Base-by-base conservation (phyloP, 2,113 vertebrate genomes). In the Nicator chloris region DNA sequence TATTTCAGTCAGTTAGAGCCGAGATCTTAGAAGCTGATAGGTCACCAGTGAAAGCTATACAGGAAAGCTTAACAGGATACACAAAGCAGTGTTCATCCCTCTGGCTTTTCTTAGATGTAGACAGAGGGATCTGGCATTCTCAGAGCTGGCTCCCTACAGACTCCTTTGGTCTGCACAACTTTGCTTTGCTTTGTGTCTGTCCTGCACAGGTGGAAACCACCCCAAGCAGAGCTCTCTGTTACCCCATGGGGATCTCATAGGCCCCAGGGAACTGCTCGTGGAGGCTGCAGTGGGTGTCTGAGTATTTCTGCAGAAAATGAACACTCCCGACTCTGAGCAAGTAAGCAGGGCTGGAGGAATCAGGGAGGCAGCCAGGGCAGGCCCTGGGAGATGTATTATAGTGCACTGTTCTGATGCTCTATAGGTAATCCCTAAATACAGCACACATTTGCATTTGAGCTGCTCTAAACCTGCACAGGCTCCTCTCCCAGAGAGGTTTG, bases 171-270 rank as follows among this genome's bases (percentile, higher is more conserved):
- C 50, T 23, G 33, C 23, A 54, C 0, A 6, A 12, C 33, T 68
- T 72, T 59, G 47, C 19, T 88, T 76, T 85, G 51, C 28, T 28
- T 33, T 45, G 30, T 49, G 61, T 20, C 40, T 80, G 44, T 59
- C 44, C 76, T 60, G 40, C n/a, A 30, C 23, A 60, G 53, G 8
- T 63, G 66, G 35, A 51, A 71, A 51, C 22, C n/a, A 45, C 15
- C 16, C 10, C 33, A 79, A 49, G 39, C 53, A 78, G 53, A 73
- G 54, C 16, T 15, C 27, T 65, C 39, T 83, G 56, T 27, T 45
- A 63, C 5, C 17, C 24, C 13, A 7, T 0, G 10, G 28, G 28
- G 13, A 47, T 56, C n/a, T 57, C 31, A 10, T 0, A 28, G 82
- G 9, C 13, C 7, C 11, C 60, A 22, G 28, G n/a, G 31, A 57